phyloP scores from a whole-genome alignment of 2,797 vertebrate genomes.

The Pangasius djambal region DNA sequence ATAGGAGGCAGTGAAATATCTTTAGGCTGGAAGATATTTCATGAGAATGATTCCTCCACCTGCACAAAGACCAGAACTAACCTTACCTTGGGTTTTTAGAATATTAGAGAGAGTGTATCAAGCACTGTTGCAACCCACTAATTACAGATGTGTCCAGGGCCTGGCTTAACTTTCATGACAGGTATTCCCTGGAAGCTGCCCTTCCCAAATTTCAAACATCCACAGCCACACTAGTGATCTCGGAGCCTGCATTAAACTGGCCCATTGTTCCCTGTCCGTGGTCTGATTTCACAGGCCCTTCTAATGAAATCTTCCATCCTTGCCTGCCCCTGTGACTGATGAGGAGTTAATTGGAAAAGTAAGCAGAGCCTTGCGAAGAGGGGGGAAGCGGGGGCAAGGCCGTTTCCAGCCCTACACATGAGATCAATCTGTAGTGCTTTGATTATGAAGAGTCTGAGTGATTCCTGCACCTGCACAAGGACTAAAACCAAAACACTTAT shows the following conservation, averaged over 20 bases:
- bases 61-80: neutral
- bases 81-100: neutral
- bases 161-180: slow-evolving; percentile 38
- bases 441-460: slow-evolving; percentile 38
- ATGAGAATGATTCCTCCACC: slow-evolving; percentile 1
- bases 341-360: slow-evolving; percentile 62
- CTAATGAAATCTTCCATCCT: slow-evolving; percentile 77
- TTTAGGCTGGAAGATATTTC: neutral
- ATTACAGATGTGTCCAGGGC: slow-evolving; percentile 31
- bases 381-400: slow-evolving; percentile 32
- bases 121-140: neutral
- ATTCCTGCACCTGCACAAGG: slow-evolving; percentile 10
- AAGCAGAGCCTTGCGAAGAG: slow-evolving; percentile 50
- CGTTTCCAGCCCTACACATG: slow-evolving; percentile 39
- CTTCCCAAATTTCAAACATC: slow-evolving; percentile 47
- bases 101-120: neutral
- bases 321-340: slow-evolving; percentile 60
- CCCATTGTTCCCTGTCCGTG: slow-evolving; percentile 70
- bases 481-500: slow-evolving; percentile 7
- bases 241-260: slow-evolving; percentile 67
- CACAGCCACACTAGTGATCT: slow-evolving; percentile 61
- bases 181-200: slow-evolving; percentile 36
- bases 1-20: neutral
- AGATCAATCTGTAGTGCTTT: slow-evolving; percentile 47
- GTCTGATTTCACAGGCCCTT: slow-evolving; percentile 68